Percentiles rank a stretch among this genome's conserved stretches.
Conservation (phyloP, 1,140 invertebrate genomes). For the Philotrypesis tridentata region DNA sequence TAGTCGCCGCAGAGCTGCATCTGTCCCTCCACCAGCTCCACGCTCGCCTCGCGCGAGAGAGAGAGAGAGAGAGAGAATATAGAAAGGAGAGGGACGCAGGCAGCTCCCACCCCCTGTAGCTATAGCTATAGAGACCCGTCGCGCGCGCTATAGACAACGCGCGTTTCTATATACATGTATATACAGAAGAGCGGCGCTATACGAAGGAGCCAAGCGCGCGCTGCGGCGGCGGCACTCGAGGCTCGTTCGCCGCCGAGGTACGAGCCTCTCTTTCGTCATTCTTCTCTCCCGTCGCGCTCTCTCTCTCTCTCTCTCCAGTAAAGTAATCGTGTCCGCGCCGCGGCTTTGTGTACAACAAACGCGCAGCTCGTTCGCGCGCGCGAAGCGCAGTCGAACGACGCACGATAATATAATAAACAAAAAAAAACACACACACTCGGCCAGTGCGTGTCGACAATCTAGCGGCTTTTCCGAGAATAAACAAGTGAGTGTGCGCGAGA, state of each 20-base stretch:
- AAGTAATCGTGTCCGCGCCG: too few relatives aligned
- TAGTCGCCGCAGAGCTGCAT: not conserved
- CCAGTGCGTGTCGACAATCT: too few relatives aligned
- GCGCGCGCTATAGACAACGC: not conserved
- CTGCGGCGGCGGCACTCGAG: slow-evolving; percentile 32
- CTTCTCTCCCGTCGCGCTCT: not conserved
- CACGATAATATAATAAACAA: too few relatives aligned
- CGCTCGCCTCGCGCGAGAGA: not conserved
- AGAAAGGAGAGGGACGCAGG: not conserved
- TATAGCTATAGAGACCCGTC: slow-evolving; percentile 13
- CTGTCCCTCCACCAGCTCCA: not conserved
- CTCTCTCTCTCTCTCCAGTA: not conserved
- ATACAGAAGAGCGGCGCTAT: slow-evolving; percentile 1
- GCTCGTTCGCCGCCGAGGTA: slow-evolving; percentile 27
- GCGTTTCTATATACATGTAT: not conserved
- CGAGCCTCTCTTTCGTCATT: not conserved
- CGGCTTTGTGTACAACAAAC: too few relatives aligned
- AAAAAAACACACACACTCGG: too few relatives aligned
- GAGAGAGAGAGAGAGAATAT: not conserved
- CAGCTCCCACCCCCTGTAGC: slow-evolving; percentile 20
- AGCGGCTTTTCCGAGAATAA: not conserved
- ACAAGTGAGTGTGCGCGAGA: not conserved
- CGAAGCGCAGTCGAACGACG: too few relatives aligned
- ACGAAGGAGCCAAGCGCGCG: slow-evolving; percentile 1
- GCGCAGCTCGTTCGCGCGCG: too few relatives aligned